These are phyloP conservation scores for Odontocolon sp. DNA, from an alignment of 2,888 invertebrate species.

Conservation along the genomic window DNA sequence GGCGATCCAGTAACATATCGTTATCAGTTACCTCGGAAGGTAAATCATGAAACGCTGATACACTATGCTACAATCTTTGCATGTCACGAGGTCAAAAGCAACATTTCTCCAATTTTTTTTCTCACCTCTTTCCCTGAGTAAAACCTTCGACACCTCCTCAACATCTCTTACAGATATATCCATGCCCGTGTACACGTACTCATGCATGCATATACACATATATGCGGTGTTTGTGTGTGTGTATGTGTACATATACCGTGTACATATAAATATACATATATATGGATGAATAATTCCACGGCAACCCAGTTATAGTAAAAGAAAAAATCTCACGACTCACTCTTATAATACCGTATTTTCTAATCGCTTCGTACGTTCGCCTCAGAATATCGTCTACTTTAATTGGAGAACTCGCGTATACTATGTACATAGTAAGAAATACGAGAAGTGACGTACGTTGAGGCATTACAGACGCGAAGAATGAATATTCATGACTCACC, in stretches of 20 bases:
- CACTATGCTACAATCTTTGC: background rate
- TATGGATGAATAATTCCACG: background rate
- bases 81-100: constrained; percentile 2
- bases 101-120: constrained; percentile 8
- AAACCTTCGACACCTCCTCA: background rate
- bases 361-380: too few relatives aligned
- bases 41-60: background rate
- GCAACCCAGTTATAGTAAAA: background rate
- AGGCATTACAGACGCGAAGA: constrained; percentile 12
- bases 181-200: background rate
- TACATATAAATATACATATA: background rate
- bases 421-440: too few relatives aligned
- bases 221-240: too few relatives aligned
- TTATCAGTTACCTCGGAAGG: constrained; percentile 30
- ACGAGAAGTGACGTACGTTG: background rate
- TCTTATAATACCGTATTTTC: too few relatives aligned
- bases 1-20: constrained; percentile 27
- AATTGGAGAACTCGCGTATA: background rate
- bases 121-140: background rate
- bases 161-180: background rate
- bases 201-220: too few relatives aligned
- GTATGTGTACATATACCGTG: background rate
- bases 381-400: background rate
- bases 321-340: background rate
- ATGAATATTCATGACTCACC: constrained; percentile 50